Evolutionary conservation across 37 sponge, comb jelly and placozoan species (phyloP).

Genomic region (Corticium candelabrum): DNA sequence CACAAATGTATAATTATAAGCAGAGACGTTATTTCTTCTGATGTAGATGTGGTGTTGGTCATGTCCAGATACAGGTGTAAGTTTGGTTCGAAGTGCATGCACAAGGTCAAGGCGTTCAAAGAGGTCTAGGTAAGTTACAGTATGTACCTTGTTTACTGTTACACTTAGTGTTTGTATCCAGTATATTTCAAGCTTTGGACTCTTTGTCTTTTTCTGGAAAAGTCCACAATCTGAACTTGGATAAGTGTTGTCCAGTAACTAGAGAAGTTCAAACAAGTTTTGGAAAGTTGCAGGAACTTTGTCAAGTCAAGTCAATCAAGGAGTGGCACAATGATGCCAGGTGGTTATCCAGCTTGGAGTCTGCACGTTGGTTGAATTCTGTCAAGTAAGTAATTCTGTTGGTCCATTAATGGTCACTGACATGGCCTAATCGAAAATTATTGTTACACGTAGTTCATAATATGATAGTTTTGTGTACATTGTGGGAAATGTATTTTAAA

Average conservation of each 20-base stretch:
- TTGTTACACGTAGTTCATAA: no score
- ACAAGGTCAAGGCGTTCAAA: neutral
- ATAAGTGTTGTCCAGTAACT: neutral
- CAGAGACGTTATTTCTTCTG: neutral
- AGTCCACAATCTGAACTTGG: neutral
- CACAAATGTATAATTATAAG: neutral
- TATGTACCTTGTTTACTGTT: neutral
- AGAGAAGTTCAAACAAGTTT: neutral
- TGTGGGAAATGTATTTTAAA: no score
- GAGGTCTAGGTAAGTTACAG: neutral
- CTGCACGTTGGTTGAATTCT: conserved; percentile 79
- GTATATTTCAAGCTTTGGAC: neutral
- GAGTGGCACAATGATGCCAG: conserved; percentile 46
- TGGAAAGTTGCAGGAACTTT: neutral
- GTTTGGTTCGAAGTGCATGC: neutral
- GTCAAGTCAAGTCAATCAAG: neutral
- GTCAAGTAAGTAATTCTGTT: conserved; percentile 43
- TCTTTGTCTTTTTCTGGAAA: neutral
- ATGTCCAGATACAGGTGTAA: neutral
- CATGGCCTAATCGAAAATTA: no score
- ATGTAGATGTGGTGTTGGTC: conserved; percentile 5
- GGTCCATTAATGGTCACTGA: no score
- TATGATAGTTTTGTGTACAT: no score
- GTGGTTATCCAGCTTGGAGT: conserved; percentile 77
- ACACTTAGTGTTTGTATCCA: neutral